Percentiles rank a stretch among this genome's conserved stretches.
phyloP scores from a whole-genome alignment of 2,888 invertebrate species.

The Pyrgus malvae region DNA sequence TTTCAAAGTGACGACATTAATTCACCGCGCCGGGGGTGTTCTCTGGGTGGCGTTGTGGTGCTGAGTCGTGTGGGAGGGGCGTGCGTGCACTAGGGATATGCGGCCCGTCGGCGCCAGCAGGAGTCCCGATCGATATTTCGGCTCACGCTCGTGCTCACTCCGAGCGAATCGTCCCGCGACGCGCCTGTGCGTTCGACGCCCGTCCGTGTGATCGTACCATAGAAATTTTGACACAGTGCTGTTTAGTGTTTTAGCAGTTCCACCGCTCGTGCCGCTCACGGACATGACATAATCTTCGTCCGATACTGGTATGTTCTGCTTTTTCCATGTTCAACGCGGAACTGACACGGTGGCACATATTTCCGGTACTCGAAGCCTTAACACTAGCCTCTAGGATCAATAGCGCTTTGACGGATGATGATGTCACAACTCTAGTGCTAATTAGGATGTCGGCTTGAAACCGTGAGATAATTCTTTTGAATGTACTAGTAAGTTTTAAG shows the following conservation, averaged over 20 bases:
- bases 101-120: conserved; percentile 78
- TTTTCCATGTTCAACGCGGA: conserved; percentile 30
- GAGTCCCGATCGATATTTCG: conserved; percentile 71
- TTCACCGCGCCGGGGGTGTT: conserved; percentile 30
- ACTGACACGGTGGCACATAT: conserved; percentile 25
- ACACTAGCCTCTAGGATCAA: conserved; percentile 58
- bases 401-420: conserved; percentile 54
- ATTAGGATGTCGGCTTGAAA: conserved; percentile 33
- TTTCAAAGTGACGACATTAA: conserved; percentile 33
- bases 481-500: neutral
- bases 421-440: conserved; percentile 51
- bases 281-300: conserved; percentile 66
- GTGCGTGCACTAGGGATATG: conserved; percentile 76
- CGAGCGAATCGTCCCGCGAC: conserved; percentile 53
- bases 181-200: conserved; percentile 54
- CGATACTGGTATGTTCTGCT: conserved; percentile 52
- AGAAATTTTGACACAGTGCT: conserved; percentile 39
- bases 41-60: conserved; percentile 50
- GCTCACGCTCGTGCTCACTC: conserved; percentile 48
- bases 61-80: conserved; percentile 57
- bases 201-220: conserved; percentile 46
- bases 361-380: conserved; percentile 31
- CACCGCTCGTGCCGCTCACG: neutral
- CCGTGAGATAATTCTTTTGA: conserved; percentile 12
- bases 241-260: conserved; percentile 49